Conservation (phyloP, 2,113 vertebrate species). For the Chascanopsetta lugubris region DNA sequence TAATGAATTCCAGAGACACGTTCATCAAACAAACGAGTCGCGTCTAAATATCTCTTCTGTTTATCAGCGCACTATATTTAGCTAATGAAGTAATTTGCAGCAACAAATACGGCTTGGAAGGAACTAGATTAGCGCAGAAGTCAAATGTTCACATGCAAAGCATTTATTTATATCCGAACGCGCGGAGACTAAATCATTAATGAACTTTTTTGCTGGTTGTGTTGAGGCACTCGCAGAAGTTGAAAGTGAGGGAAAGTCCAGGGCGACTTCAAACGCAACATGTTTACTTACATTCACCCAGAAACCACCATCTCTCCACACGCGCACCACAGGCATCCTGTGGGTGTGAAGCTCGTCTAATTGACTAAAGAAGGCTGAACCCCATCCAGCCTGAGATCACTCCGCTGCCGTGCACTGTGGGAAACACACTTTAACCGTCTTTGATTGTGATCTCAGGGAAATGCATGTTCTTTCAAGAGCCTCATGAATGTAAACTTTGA, state of each 20-base stretch:
- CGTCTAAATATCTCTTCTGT: background rate
- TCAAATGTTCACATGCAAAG: slow-evolving; percentile 1
- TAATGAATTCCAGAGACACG: too few species aligned
- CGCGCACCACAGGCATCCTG: background rate
- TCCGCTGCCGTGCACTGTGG: background rate
- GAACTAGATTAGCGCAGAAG: background rate
- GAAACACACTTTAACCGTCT: background rate
- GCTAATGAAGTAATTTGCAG: background rate
- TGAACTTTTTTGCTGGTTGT: background rate
- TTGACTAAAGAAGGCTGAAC: background rate
- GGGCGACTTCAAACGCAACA: background rate
- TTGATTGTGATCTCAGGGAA: background rate
- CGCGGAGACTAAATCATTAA: background rate
- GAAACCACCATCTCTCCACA: background rate
- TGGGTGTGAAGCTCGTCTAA: background rate
- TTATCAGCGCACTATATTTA: background rate
- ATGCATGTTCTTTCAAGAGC: background rate
- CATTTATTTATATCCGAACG: background rate
- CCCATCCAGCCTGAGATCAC: background rate
- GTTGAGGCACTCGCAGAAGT: background rate
- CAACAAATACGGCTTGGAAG: background rate
- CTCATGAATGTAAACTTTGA: background rate
- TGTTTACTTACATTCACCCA: background rate
- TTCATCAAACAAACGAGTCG: background rate
- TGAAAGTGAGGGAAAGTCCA: background rate